A percentile compares a stretch with the other conserved stretches of the same genome.
These are phyloP conservation scores for Caenorhabditis imperialis DNA, from an alignment of 2,888 invertebrate genomes.

Conservation along the genomic window DNA sequence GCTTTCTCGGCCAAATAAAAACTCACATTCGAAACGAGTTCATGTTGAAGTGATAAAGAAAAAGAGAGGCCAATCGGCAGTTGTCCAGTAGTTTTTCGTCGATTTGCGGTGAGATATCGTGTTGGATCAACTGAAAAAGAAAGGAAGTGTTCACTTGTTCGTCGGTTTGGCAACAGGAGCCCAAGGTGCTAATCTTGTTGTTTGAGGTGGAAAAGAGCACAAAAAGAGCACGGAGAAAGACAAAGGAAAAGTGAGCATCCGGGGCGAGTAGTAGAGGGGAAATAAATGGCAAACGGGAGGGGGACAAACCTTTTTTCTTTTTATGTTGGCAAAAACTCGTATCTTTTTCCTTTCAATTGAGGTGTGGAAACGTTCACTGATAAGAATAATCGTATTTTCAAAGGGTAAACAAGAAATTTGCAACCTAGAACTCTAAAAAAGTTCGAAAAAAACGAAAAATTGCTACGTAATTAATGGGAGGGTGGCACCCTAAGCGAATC, in stretches of 20 bases:
- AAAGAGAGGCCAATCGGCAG: slow-evolving; percentile 49
- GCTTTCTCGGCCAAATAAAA: neutral
- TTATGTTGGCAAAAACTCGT: too few species aligned
- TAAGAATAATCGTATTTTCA: too few species aligned
- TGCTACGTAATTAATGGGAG: slow-evolving; percentile 6
- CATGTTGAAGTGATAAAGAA: slow-evolving; percentile 58
- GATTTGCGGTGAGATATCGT: slow-evolving; percentile 44
- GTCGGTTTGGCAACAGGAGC: slow-evolving; percentile 1
- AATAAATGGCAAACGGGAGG: slow-evolving; percentile 4
- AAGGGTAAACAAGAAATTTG: too few species aligned
- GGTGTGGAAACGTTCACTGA: too few species aligned
- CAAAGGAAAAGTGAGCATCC: slow-evolving; percentile 24
- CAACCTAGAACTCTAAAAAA: too few species aligned
- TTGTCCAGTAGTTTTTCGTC: slow-evolving; percentile 29
- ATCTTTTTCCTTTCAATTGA: too few species aligned
- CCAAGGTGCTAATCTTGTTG: slow-evolving; percentile 40
- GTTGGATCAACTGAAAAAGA: slow-evolving; percentile 52
- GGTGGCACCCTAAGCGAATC: too few species aligned
- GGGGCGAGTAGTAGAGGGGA: slow-evolving; percentile 9
- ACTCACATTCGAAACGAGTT: slow-evolving; percentile 62
- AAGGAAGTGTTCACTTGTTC: neutral
- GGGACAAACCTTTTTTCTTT: too few species aligned
- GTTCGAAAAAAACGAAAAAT: too few species aligned
- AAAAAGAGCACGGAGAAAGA: slow-evolving; percentile 17
- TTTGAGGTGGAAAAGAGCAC: slow-evolving; percentile 11